Evolutionary conservation across 2,113 vertebrate species (phyloP).

Genomic region (Spea multiplicata): DNA sequence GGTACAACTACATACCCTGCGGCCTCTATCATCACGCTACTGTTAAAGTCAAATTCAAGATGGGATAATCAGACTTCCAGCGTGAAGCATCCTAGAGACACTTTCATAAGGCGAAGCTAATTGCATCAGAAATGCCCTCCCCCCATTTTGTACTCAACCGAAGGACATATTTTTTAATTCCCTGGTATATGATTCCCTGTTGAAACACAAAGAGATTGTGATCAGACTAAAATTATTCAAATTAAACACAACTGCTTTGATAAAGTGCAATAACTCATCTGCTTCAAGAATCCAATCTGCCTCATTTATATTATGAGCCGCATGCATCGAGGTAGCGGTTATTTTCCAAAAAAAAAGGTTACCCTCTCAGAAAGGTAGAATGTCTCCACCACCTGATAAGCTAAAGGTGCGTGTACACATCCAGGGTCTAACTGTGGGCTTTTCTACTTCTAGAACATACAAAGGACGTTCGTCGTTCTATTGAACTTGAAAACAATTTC

Average conservation of each 20-base stretch:
- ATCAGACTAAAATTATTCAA: conserved; percentile 38
- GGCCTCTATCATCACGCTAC: too few species aligned
- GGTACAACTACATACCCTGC: too few species aligned
- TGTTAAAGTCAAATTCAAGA: too few species aligned
- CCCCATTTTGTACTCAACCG: neutral
- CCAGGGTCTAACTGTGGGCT: neutral
- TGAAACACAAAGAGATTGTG: conserved; percentile 36
- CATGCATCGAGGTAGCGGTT: neutral
- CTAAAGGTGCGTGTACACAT: neutral
- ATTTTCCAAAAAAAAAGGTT: neutral
- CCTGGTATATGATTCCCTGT: conserved; percentile 3
- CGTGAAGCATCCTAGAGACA: neutral
- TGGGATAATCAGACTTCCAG: too few species aligned
- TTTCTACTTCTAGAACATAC: too few species aligned
- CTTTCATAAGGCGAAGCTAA: neutral
- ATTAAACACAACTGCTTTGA: conserved; percentile 44
- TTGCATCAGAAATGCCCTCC: neutral
- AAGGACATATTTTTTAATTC: neutral
- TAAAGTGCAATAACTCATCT: conserved; percentile 38
- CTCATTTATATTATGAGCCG: conserved; percentile 6
- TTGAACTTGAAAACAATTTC: too few species aligned
- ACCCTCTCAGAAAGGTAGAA: neutral
- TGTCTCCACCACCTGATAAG: neutral
- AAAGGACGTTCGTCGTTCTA: too few species aligned
- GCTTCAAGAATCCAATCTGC: conserved; percentile 23